Evolutionary conservation across 2,113 vertebrate genomes (phyloP).

Genomic region (Xiphophorus maculatus): DNA sequence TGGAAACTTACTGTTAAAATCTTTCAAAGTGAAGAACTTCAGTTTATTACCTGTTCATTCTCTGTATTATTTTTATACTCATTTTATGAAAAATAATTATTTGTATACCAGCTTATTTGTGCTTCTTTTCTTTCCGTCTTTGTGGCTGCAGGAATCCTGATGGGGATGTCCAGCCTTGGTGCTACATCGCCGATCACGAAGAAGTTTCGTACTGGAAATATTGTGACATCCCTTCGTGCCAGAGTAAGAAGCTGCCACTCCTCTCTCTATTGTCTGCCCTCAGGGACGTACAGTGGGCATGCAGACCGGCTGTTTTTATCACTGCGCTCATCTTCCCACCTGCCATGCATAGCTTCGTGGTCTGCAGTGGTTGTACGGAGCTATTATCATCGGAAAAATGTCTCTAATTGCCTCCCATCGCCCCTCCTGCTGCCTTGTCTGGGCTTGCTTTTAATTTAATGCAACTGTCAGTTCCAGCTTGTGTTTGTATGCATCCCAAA

Average conservation of each 20-base stretch:
- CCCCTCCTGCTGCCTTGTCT: conserved; percentile 56
- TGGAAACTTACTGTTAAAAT: not conserved
- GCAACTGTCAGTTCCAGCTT: conserved; percentile 58
- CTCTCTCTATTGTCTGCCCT: conserved; percentile 11
- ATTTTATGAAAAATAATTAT: not conserved
- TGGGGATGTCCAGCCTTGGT: conserved; percentile 96
- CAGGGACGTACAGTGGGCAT: conserved; percentile 1
- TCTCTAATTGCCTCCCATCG: conserved; percentile 71
- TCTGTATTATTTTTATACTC: not conserved
- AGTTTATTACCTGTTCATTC: not conserved
- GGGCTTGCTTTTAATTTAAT: conserved; percentile 60
- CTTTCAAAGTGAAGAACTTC: not conserved
- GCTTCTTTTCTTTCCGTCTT: too few species aligned
- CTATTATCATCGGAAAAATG: conserved; percentile 71
- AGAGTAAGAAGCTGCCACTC: conserved; percentile 83
- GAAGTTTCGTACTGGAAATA: conserved; percentile 97
- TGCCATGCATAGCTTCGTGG: conserved; percentile 59
- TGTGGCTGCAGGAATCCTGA: conserved; percentile 88
- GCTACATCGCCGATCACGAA: conserved; percentile 92
- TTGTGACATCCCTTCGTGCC: conserved; percentile 93
- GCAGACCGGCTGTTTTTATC: conserved; percentile 12
- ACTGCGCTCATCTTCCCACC: conserved; percentile 41
- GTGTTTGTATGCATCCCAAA: conserved; percentile 17
- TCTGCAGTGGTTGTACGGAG: conserved; percentile 46
- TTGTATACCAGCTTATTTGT: not conserved